A percentile compares a stretch with the other conserved stretches of the same genome.
phyloP scores from a whole-genome alignment of 2,113 vertebrate genomes.

The Ondatra zibethicus region DNA sequence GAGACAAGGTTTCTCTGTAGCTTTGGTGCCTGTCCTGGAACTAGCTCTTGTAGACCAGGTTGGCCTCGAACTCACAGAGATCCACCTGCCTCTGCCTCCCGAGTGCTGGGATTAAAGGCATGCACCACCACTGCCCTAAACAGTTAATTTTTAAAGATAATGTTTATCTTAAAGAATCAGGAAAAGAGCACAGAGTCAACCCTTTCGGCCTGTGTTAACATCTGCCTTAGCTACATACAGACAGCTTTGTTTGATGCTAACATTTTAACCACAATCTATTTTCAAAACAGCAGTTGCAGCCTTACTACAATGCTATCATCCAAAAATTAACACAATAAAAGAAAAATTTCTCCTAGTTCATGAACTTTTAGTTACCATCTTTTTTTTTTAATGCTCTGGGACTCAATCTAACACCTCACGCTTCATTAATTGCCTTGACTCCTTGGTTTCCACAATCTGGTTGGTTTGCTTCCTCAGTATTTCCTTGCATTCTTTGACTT shows the following conservation, averaged over 20 bases:
- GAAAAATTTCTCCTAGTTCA: background rate
- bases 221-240: background rate
- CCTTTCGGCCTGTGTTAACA: background rate
- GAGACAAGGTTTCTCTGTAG: too few species aligned
- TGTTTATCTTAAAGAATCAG: constrained; percentile 9
- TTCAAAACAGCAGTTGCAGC: background rate
- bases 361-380: background rate
- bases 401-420: background rate
- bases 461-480: background rate
- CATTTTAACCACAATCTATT: background rate
- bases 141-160: too few species aligned
- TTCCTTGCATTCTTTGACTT: background rate
- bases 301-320: background rate
- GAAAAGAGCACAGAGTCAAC: background rate
- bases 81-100: too few species aligned
- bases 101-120: too few species aligned
- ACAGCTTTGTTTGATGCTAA: background rate
- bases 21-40: too few species aligned
- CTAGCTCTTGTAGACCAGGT: too few species aligned
- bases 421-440: background rate
- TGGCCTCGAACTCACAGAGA: too few species aligned
- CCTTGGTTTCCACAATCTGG: accelerated
- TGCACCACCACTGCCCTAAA: too few species aligned
- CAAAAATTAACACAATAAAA: background rate
- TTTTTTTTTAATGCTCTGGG: background rate